These are phyloP conservation scores for Macaria liturata DNA, from an alignment of 2,888 invertebrate genomes.

Conservation along the genomic window DNA sequence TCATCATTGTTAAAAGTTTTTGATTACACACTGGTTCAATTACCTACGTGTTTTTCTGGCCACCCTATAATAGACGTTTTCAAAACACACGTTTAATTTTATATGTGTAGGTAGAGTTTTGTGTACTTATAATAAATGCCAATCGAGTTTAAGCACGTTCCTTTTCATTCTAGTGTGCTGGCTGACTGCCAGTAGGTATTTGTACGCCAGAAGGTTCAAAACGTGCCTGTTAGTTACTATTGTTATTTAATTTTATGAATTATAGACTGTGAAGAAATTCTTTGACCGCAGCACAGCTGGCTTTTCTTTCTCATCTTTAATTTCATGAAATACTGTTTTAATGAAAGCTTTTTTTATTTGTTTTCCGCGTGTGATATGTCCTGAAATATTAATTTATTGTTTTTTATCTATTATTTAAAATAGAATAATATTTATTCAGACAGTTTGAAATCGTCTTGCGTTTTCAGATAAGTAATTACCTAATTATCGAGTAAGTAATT, in stretches of 20 bases:
- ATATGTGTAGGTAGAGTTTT: neutral
- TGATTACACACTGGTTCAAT: neutral
- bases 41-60: no score
- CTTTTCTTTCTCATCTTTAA: no score
- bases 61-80: neutral
- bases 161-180: conserved; percentile 30
- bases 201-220: conserved; percentile 24
- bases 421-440: no score
- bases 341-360: no score
- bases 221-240: conserved; percentile 10
- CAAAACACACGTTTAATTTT: neutral
- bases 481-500: no score
- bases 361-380: no score
- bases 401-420: no score
- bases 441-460: no score
- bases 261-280: conserved; percentile 3
- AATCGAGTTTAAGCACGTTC: conserved; percentile 21
- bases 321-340: no score
- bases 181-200: conserved; percentile 22
- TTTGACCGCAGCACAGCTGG: conserved; percentile 5
- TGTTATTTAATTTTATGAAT: conserved; percentile 17
- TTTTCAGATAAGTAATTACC: no score
- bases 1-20: neutral
- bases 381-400: no score
- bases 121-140: conserved; percentile 19